Base-by-base conservation (phyloP, 2,797 vertebrate genomes). In the Semaprochilodus insignis region DNA sequence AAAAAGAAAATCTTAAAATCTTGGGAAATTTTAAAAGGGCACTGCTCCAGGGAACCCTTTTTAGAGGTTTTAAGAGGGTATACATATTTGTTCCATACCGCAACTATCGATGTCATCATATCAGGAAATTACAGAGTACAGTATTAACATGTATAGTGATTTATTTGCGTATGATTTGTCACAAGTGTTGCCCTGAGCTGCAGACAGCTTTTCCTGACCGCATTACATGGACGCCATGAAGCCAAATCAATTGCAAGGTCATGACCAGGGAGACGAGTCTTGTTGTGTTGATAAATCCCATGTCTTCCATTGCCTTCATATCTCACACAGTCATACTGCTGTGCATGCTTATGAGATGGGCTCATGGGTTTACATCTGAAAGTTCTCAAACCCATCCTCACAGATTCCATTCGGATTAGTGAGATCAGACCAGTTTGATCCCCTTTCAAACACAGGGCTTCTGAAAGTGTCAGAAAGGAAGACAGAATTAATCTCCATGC, bases 351-450 rank as follows among this genome's bases (percentile, higher is more conserved):
- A 73, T 65, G 44, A 48, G 66, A 86, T 80, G 44, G 55, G 59
- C 59, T 23, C 52, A 78, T 74, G 78, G 67, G 77, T 78, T 71
- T 55, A 82, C 10, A 15, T 66, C 15, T 48, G 57, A 40, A 48
- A 57, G 31, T 67, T 72, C 66, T 71, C 15, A 55, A 59, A 34
- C 54, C 31, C 40, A 44, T 78, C 52, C 48, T 60, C 66, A 77
- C 66, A 54, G 59, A 84, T 78, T 48, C 70, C 57, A 4, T 51
- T 67, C 52, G 74, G 81, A 87, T 83, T 51, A 86, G 70, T 60
- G 62, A 55, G 57, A 62, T 81, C 52, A 71, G 48, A 80, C 48
- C n/a, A 34, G 27, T 77, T 51, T 40, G 82, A 84, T 55, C 25
- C 23, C 31, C 2, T 51, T 85, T 87, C 57, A 83, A 59, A 55